Base-by-base conservation (phyloP, 2,888 invertebrate genomes). In the Bombylius major region DNA sequence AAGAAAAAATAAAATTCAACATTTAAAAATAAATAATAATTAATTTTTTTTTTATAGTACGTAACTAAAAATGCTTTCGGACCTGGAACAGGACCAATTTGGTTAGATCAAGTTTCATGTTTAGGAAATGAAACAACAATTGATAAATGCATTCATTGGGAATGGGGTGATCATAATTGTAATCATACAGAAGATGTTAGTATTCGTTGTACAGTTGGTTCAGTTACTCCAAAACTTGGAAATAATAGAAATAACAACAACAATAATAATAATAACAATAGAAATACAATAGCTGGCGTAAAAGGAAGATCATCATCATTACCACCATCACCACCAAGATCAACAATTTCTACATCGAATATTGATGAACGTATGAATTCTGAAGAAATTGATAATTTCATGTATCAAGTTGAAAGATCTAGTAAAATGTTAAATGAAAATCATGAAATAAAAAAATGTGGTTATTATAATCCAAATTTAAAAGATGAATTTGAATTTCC, bases 171-270 rank as follows among this genome's bases (percentile, higher is more conserved):
- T 59, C 79, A 82, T 67, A 86, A 87, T 66, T 88, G 87, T 66
- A 79, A 80, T 56, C 87, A 88, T 68, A 74, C 76, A 9, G 87
- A 88, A 70, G 88, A 88, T 66, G 86, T 83, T 1, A 81, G 81
- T 4, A 77, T 89, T 12, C 65, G 64, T 13, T 75, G 74, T 58
- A 65, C 65, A 0, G 62, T 61, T 4, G 71, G 70, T 3, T 61
- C 65, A 31, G 32, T 23, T 33, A 36, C 33, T 11, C 47, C 57
- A 5, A 64, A 64, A 5, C 67, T 67, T 4, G 58, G 63, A 1
- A 48, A 14, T 0, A 36, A 31, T 45, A 3, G 23, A 23, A 23
- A 23, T 23, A 23, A 23, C 3, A 23, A 23, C 3, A 23, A 23
- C 23, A 48, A 14, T 0, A 36, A 31, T 45, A 3, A 23, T 23